A percentile compares a stretch with the other conserved stretches of the same genome.
Conservation (phyloP, 2,888 invertebrate species). For the Elgonia sp. region DNA sequence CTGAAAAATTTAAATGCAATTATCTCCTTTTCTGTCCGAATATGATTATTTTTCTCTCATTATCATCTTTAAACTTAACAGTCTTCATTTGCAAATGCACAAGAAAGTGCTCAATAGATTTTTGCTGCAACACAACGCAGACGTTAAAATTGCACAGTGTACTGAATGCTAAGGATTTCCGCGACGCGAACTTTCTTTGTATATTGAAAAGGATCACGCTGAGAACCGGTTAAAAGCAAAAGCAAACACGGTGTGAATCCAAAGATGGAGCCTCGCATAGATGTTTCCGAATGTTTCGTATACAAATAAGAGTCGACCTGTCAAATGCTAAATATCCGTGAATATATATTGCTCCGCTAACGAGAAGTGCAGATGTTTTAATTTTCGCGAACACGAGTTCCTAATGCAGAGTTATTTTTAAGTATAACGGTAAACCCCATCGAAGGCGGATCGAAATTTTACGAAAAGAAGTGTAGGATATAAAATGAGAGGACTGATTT, state of each 20-base stretch:
- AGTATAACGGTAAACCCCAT: constrained; percentile 19
- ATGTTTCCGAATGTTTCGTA: constrained; percentile 64
- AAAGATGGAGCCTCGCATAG: constrained; percentile 47
- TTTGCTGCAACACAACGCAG: constrained; percentile 18
- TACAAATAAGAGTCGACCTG: constrained; percentile 47
- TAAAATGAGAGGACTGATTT: no score
- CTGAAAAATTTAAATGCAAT: neutral
- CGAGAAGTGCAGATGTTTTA: constrained; percentile 52
- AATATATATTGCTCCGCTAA: constrained; percentile 34
- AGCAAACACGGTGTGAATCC: constrained; percentile 59
- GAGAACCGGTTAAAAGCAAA: constrained; percentile 74
- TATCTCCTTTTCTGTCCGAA: neutral
- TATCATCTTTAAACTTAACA: neutral
- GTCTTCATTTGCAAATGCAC: constrained; percentile 2
- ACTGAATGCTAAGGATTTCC: constrained; percentile 50
- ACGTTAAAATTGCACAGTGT: constrained; percentile 24
- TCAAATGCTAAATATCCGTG: constrained; percentile 26
- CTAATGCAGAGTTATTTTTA: constrained; percentile 10
- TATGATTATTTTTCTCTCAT: neutral
- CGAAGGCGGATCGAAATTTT: neutral
- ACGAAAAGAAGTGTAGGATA: neutral
- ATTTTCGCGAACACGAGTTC: constrained; percentile 45
- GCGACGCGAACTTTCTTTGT: constrained; percentile 60
- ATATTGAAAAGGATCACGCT: constrained; percentile 52
- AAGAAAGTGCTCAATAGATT: neutral